Percentiles rank a stretch among this genome's conserved stretches.
phyloP scores from a whole-genome alignment of 2,888 invertebrate genomes.

The Pseudanteris insignis region DNA sequence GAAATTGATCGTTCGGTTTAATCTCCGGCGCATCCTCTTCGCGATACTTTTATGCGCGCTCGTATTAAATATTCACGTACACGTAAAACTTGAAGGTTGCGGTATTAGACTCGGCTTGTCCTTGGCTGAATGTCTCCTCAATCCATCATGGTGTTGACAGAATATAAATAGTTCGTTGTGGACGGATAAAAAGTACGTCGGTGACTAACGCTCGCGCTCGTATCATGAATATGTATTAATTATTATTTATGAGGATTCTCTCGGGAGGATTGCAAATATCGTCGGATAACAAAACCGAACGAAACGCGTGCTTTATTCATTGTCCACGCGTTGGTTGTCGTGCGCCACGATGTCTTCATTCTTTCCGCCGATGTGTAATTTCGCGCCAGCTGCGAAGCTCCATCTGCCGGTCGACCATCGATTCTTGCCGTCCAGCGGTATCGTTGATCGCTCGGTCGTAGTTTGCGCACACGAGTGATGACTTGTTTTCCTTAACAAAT shows the following conservation, averaged over 20 bases:
- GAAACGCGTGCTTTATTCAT: neutral
- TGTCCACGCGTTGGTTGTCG: slow-evolving; percentile 1
- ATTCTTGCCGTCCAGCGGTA: too few species aligned
- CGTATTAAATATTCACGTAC: slow-evolving; percentile 6
- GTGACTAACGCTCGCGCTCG: slow-evolving; percentile 10
- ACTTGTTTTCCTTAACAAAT: too few species aligned
- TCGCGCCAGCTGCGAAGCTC: slow-evolving; percentile 37
- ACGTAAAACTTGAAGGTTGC: slow-evolving; percentile 10
- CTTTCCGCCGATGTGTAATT: slow-evolving; percentile 33
- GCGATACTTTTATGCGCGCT: too few species aligned
- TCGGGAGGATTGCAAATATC: neutral
- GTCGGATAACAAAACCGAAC: slow-evolving; percentile 1
- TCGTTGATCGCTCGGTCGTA: too few species aligned
- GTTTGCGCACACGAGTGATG: neutral
- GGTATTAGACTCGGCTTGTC: slow-evolving; percentile 13
- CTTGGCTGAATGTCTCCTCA: slow-evolving; percentile 25
- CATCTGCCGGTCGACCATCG: slow-evolving; percentile 21
- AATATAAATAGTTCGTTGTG: slow-evolving; percentile 14
- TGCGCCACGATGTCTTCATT: slow-evolving; percentile 43
- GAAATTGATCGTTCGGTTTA: too few species aligned
- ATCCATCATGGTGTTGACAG: slow-evolving; percentile 22
- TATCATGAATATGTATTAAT: slow-evolving; percentile 27
- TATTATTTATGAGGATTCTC: slow-evolving; percentile 19
- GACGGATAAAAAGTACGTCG: slow-evolving; percentile 7
- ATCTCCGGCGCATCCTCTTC: too few species aligned